phyloP scores from a whole-genome alignment of 2,888 invertebrate genomes.

The Rambutsinella grinnellia region DNA sequence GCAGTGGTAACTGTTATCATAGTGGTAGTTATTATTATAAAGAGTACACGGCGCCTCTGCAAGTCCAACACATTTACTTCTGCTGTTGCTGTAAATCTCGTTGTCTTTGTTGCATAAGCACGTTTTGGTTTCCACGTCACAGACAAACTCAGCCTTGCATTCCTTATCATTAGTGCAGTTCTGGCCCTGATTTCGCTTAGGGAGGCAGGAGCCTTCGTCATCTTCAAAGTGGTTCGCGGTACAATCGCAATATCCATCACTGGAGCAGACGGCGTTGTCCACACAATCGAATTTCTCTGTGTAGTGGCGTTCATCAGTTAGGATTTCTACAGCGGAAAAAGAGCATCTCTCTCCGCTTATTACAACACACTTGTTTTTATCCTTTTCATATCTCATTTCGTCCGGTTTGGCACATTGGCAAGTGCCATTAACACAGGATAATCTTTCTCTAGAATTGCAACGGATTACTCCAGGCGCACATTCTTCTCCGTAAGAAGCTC shows the following conservation, averaged over 20 bases:
- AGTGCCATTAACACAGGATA: constrained; percentile 7
- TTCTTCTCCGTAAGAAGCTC: constrained; percentile 25
- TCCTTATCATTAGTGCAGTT: constrained; percentile 26
- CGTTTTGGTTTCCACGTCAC: too few relatives aligned
- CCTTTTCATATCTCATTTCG: constrained; percentile 20
- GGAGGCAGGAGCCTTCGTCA: constrained; percentile 9
- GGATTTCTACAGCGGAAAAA: constrained; percentile 33
- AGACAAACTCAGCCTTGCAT: constrained; percentile 3
- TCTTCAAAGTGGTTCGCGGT: constrained; percentile 13
- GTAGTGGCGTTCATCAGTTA: constrained; percentile 7
- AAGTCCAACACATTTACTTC: too few relatives aligned
- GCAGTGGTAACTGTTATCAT: too few relatives aligned
- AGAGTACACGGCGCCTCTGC: too few relatives aligned
- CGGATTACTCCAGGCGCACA: constrained; percentile 13
- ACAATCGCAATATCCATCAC: constrained; percentile 33
- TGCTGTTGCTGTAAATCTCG: too few relatives aligned
- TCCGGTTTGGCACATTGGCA: constrained; percentile 27
- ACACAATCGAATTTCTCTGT: constrained; percentile 32
- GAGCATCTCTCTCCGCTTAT: constrained; percentile 32
- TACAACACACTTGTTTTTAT: constrained; percentile 22
- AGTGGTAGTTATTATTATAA: too few relatives aligned
- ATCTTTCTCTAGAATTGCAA: constrained; percentile 24
- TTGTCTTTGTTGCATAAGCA: background rate
- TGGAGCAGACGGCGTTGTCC: constrained; percentile 22
- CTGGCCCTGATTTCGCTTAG: background rate